Conservation (phyloP, 2,888 invertebrate genomes). For the Hybos culiciformis region DNA sequence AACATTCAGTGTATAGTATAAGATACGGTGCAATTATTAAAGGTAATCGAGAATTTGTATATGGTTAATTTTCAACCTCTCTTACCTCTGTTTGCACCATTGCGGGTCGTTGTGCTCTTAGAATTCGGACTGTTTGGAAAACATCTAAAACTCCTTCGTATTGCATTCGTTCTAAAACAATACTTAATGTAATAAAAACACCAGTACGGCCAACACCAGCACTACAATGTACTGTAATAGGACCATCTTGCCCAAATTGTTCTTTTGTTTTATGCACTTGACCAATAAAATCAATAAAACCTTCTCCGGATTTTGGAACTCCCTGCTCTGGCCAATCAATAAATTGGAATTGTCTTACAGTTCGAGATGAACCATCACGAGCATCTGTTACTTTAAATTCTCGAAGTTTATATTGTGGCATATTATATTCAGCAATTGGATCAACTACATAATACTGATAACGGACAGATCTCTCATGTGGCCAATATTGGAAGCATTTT, state of each 20-base stretch:
- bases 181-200: conserved; percentile 94
- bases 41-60: too few species aligned
- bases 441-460: conserved; percentile 98
- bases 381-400: conserved; percentile 98
- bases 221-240: conserved; percentile 97
- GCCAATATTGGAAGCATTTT: conserved; percentile 99
- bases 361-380: conserved; percentile 89
- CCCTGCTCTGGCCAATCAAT: conserved; percentile 95
- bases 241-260: conserved; percentile 98
- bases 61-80: not conserved
- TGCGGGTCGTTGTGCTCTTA: conserved; percentile 94
- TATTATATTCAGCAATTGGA: conserved; percentile 98
- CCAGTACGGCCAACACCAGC: conserved; percentile 98
- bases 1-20: not conserved
- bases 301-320: conserved; percentile 95
- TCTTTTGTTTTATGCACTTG: conserved; percentile 99
- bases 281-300: conserved; percentile 98
- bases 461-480: conserved; percentile 89
- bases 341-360: conserved; percentile 92
- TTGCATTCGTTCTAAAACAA: conserved; percentile 96
- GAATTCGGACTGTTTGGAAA: conserved; percentile 96
- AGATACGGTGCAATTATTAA: too few species aligned
- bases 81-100: conserved; percentile 98
- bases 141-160: conserved; percentile 98
- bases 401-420: conserved; percentile 96